phyloP scores from a whole-genome alignment of 2,888 invertebrate species.

The Lasioglossum vierecki region DNA sequence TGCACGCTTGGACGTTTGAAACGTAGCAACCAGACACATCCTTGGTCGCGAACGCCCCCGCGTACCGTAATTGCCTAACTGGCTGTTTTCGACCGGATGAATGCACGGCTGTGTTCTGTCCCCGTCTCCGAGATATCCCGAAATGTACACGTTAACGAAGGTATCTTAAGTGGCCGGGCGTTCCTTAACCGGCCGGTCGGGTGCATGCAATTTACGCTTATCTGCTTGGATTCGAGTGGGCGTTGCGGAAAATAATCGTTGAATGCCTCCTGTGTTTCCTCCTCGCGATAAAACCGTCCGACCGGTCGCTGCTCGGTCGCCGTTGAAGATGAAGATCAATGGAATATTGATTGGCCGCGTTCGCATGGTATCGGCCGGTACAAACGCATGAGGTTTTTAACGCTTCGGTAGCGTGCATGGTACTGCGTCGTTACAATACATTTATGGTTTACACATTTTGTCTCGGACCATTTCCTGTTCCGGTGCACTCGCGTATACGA shows the following conservation, averaged over 20 bases:
- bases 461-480: not conserved
- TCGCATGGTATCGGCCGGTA: not conserved
- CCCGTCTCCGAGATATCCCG: slow-evolving; percentile 27
- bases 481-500: not conserved
- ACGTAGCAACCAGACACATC: not conserved
- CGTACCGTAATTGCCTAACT: slow-evolving; percentile 52
- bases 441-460: slow-evolving; percentile 16
- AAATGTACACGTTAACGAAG: slow-evolving; percentile 42
- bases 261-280: slow-evolving; percentile 35
- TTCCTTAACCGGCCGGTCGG: slow-evolving; percentile 33
- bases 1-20: not conserved
- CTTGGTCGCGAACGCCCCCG: not conserved
- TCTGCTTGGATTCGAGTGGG: slow-evolving; percentile 50
- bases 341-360: slow-evolving; percentile 4
- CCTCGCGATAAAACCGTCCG: slow-evolving; percentile 37
- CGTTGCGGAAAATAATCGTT: slow-evolving; percentile 48
- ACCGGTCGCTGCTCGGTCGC: not conserved
- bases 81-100: slow-evolving; percentile 49
- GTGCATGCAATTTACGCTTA: slow-evolving; percentile 46
- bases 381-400: slow-evolving; percentile 2
- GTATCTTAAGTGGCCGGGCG: slow-evolving; percentile 27
- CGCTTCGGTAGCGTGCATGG: slow-evolving; percentile 10
- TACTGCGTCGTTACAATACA: slow-evolving; percentile 23
- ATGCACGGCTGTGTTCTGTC: slow-evolving; percentile 29
- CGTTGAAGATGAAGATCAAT: not conserved